Base-by-base conservation (phyloP, 2,888 invertebrate species). In the Cosmorhoe ocellata region DNA sequence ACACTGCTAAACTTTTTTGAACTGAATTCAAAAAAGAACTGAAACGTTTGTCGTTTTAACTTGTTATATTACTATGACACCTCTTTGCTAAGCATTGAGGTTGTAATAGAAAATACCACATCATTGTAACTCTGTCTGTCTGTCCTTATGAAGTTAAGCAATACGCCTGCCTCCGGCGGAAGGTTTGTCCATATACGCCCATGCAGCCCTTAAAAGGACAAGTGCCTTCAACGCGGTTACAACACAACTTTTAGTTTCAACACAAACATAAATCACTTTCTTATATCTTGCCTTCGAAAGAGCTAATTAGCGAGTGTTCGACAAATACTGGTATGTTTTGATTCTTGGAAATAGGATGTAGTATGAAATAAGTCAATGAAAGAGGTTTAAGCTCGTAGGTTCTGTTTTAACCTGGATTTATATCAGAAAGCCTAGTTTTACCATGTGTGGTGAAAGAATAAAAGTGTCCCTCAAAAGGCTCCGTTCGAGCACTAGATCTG, bases 211-310 rank as follows among this genome's bases (percentile, higher is more conserved):
- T 51, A 56, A 53, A 61, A 46, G 58, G 58, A 26, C 12, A 30
- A 30, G 49, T 24, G 44, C 49, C 57, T 53, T 52, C 51, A 37
- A 44, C 47, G 51, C 26, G 38, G 51, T 60, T 55, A 51, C 42
- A 58, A 50, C 58, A 51, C 57, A 28, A 58, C 58, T 58, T 39
- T 58, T 58, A 45, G 51, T 60, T 58, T 60, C 58, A 28, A 54
- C 40, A 39, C 31, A 34, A 50, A 43, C 49, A n/a, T 27, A 38
- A n/a, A 51, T 40, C 51, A 51, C 51, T 56, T 59, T 55, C 51
- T 45, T 51, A 37, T 31, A 30, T n/a, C 27, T 18, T 13, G 33
- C 7, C 24, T 38, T 13, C 10, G 12, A 24, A 41, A 13, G 49
- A 36, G 27, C 31, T 42, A 39, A 39, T 30, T 38, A 52, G 39